Base-by-base conservation (phyloP, 2,113 vertebrate genomes). In the Cyrtonyx montezumae region DNA sequence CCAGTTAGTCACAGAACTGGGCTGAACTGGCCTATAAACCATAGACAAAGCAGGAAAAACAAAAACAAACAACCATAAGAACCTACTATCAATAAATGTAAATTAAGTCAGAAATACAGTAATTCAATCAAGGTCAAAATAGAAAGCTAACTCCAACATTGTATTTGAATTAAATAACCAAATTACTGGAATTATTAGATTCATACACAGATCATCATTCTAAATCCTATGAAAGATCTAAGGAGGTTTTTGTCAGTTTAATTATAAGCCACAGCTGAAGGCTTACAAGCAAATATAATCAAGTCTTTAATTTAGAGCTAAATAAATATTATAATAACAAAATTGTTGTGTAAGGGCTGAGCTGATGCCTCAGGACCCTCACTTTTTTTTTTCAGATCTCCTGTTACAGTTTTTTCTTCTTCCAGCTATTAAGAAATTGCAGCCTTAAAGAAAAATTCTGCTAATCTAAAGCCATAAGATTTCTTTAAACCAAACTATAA, bases 311-410 rank as follows among this genome's bases (percentile, higher is more conserved):
- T 70, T 83, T 70, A 84, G 37, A 88, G 55, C 8, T n/a, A 90
- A 88, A 77, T 79, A 90, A 85, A 76, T 73, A 91, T 51, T 95
- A 82, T 77, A 77, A 79, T 53, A 61, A 18, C 26, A 85, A 91
- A 82, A 58, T 30, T 79, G 32, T 32, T n/a, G 46, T 6, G 11
- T 61, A 48, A 85, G 88, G 8, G 48, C 55, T 85, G 45, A 90
- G 84, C n/a, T 45, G 48, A 69, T 77, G 40, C 34, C 55, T 70
- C 62, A n/a, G 43, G 40, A 83, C n/a, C 62, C 56, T 48, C 22
- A 22, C 28, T 36, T 85, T 49, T 20, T 40, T 20, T 37, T 55
- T n/a, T 4, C 1, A 82, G 17, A 62, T 69, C 13, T 90, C 22
- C 28, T 6, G 2, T 73, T 66, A 73, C 17, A 62, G n/a, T 37